Base-by-base conservation (phyloP, 2,797 vertebrate genomes). In the Meriones psammophilus region DNA sequence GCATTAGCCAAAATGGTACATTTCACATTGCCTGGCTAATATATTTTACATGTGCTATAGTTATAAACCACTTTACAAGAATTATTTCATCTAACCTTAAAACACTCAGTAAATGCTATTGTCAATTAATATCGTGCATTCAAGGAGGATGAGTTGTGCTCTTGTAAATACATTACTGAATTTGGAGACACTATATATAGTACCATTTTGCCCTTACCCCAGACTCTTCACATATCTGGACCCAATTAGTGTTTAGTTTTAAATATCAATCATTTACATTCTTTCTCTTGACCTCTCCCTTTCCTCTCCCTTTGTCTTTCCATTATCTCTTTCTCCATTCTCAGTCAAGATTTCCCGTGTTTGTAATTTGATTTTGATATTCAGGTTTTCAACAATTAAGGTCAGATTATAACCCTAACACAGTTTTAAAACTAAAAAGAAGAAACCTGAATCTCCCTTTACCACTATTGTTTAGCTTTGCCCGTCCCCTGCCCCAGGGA, bases 341-440 rank as follows among this genome's bases (percentile, higher is more conserved):
- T 89, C 14, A 87, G 4, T 0, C 4, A 60, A 15, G 24, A 9
- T 50, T 85, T 89, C 78, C 83, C 3, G 58, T 68, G 10, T 10
- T 69, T 92, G 18, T 89, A 33, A n/a, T 94, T 92, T 60, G 24
- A 79, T 96, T 85, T 80, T 62, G 71, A 89, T 36, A 14, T 56
- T 26, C 78, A 87, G 18, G 20, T 56, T 74, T 76, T 69, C 86
- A 87, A 22, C 87, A 66, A 92, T 73, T 88, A 79, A 80, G 22
- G 30, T 36, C 46, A 92, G 0, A 0, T 73, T 24, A 18, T 2
- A 68, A 79, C 64, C 56, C n/a, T 81, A 91, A 89, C 13, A 69
- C 10, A 74, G 15, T 30, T 84, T 83, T 68, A 94, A 81, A 97
- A 80, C 28, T 86, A 26, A 78, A 92, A 96, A 60, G 62, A 92